Evolutionary conservation across 2,113 vertebrate genomes (phyloP), one percentile per base, ranked within the genome.

Genomic region (Tupaia chinensis): DNA sequence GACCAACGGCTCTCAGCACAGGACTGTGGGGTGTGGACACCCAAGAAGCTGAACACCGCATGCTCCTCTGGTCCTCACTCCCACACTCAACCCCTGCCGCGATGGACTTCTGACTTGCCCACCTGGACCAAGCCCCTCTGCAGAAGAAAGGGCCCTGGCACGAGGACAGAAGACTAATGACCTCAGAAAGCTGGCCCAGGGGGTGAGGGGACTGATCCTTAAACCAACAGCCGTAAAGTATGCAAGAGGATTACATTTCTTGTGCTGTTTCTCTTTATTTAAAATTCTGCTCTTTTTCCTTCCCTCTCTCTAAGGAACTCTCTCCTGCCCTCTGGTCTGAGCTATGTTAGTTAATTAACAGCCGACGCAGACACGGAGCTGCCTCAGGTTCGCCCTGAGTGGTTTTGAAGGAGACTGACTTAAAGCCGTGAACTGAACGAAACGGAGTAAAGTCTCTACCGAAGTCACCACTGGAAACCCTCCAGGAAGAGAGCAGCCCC

Each of bases 231-330:
- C 53, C 79, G 56, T 25, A 56, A 87, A 84, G 87, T 23, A 70
- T 22, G 63, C 32, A 54, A 87, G 60, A 32, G 8, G 78, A 44
- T 70, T 81, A 29, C 53, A 78, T 27, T 19, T 56, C 25, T 91
- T 61, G 91, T 66, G 14, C 63, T 70, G 10, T 63, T 89, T 69
- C 65, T 78, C 63, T 74, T 76, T 54, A 85, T 93, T 89, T 93
- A 86, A 78, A 23, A 87, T 80, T 23, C 74, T n/a, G 20, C 20
- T 86, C 19, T 74, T 82, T 74, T 79, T 76, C 56, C 25, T 34
- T 27, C 69, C 56, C 25, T 34, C 22, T 83, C 70, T 83, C 91
- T 90, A 25, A 89, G 70, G 77, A 61, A 66, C 54, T 63, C 17
- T 23, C 73, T 65, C 54, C 20, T 29, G 4, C 70, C 60, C 74